Evolutionary conservation across 64 coral and sea anemone species (phyloP).

Genomic region (Montipora cactus): DNA sequence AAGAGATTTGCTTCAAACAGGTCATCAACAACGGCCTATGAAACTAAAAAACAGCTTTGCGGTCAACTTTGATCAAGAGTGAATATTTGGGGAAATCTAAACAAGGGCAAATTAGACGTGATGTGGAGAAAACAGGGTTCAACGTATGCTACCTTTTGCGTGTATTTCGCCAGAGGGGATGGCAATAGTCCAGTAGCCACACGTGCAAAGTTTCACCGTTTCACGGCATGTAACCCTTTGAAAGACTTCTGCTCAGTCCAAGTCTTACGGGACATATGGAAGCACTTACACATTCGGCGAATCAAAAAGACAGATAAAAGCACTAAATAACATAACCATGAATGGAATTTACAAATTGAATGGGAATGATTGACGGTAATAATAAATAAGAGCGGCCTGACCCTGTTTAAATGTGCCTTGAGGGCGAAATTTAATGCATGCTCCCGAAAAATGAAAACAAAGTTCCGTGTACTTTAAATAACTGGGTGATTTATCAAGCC

Average conservation of each 20-base stretch:
- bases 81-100: conserved; percentile 21
- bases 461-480: not conserved
- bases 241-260: not conserved
- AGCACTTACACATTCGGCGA: not conserved
- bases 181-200: too few species aligned
- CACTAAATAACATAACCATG: conserved; percentile 22
- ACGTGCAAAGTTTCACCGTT: too few species aligned
- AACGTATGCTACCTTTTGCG: not conserved
- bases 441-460: not conserved
- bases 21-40: not conserved
- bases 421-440: not conserved
- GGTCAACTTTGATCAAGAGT: not conserved
- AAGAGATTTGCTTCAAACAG: not conserved
- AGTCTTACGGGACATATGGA: not conserved
- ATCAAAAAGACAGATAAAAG: not conserved
- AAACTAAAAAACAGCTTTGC: not conserved
- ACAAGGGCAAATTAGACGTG: conserved; percentile 33
- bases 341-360: conserved; percentile 34
- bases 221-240: not conserved
- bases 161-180: not conserved
- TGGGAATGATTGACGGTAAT: not conserved
- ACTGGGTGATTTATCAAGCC: not conserved
- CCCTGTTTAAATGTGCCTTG: not conserved
- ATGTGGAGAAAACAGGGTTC: not conserved
- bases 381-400: not conserved